These are phyloP conservation scores for Pseudochirops corinnae DNA, from an alignment of 2,797 vertebrate species.

Conservation along the genomic window DNA sequence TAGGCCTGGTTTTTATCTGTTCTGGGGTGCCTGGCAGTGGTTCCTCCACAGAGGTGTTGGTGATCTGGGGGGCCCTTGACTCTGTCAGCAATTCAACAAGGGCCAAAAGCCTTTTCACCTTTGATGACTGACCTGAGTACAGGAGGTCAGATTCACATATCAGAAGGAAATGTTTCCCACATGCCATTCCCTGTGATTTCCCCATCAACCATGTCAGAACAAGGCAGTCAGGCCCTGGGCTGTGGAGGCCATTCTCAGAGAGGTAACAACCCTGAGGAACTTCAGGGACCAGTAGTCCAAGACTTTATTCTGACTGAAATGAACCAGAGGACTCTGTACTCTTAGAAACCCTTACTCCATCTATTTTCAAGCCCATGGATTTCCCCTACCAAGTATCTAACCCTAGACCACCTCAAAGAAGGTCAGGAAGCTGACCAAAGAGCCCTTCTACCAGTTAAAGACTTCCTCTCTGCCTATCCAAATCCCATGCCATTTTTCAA, in stretches of 20 bases:
- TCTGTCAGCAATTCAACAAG: conserved; percentile 9
- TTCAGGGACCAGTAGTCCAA: neutral
- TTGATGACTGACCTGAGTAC: conserved; percentile 39
- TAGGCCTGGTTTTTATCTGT: conserved; percentile 54
- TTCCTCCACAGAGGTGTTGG: neutral
- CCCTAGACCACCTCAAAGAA: neutral
- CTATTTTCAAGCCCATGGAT: neutral
- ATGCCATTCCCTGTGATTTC: neutral
- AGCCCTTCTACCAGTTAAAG: neutral
- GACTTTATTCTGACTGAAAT: neutral
- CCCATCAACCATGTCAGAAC: neutral
- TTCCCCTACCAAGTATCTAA: neutral
- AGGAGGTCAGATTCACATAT: neutral
- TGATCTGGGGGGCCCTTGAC: conserved; percentile 21
- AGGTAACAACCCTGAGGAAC: neutral
- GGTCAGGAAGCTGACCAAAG: neutral
- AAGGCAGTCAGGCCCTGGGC: neutral
- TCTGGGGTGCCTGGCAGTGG: neutral
- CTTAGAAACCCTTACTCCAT: neutral
- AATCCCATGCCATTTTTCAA: neutral
- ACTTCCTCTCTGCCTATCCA: neutral
- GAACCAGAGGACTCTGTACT: neutral
- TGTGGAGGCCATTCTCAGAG: neutral
- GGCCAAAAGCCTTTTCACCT: neutral
- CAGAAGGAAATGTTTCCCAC: neutral